Evolutionary conservation across 2,113 vertebrate genomes (phyloP).

Genomic region (Sander lucioperca): DNA sequence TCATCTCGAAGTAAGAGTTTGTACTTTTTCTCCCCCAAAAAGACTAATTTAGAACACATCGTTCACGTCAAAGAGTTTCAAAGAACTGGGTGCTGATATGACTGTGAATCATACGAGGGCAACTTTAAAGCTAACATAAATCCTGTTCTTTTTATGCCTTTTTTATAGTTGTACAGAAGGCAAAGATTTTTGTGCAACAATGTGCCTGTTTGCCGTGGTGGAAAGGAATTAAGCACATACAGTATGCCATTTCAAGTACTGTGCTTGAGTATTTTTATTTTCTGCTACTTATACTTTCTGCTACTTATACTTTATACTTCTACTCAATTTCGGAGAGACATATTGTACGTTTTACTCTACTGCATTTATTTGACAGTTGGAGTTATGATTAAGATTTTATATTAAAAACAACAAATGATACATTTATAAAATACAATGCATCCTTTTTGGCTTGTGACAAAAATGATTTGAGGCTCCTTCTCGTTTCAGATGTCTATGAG

Average conservation of each 20-base stretch:
- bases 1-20: conserved; percentile 62
- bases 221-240: background rate
- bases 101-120: background rate
- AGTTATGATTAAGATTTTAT: too few species aligned
- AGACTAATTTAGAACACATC: conserved; percentile 38
- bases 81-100: conserved; percentile 3
- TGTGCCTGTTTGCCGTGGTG: background rate
- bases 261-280: background rate
- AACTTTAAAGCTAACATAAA: conserved; percentile 21
- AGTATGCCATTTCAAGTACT: background rate
- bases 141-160: conserved; percentile 9
- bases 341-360: background rate
- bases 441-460: too few species aligned
- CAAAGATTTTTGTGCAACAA: background rate
- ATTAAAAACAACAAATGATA: too few species aligned
- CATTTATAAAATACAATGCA: too few species aligned
- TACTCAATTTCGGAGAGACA: too few species aligned
- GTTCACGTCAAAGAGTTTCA: conserved; percentile 32
- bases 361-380: background rate
- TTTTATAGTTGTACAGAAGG: background rate
- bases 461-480: too few species aligned
- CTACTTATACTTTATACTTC: too few species aligned
- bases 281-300: too few species aligned
- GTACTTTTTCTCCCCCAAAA: conserved; percentile 36
- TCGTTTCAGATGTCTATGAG: too few species aligned